Evolutionary conservation across 1,140 invertebrate genomes (phyloP), one percentile per base, ranked within the genome.

Genomic region (Diploscapter pachys): DNA sequence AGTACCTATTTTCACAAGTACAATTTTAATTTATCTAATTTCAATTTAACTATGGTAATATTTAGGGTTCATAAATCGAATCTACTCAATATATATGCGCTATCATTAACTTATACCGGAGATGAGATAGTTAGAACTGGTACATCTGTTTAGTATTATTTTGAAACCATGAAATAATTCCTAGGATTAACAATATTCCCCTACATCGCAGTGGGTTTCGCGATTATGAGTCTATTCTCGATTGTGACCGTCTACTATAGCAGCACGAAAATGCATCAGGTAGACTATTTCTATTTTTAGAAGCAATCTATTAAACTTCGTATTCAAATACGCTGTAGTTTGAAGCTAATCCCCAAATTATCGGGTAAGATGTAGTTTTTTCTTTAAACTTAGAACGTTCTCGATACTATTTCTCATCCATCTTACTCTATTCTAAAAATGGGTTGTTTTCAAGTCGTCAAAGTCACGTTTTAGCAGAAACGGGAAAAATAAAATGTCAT

Each of bases 171-270:
- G 13, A 68, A 48, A 8, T 11, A 80, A 13, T 61, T 70, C 31
- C 77, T 74, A n/a, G 80, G 81, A 54, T 76, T 82, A 66, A 83
- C 81, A 6, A 64, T 82, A 4, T 83, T 82, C 59, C 81, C 81
- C 56, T 82, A 67, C 67, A 57, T 82, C 5, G 74, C 79, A 48
- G 75, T 83, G 31, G 81, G 81, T 57, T 82, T 82, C 67, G 61
- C 67, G 8, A 80, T 81, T 53, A 81, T 82, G 80, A 77, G 71
- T 48, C 66, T 54, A 4, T 82, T 82, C 66, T 78, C 81, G 8
- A 63, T 82, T 48, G 48, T 73, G 4, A 81, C 81, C 8, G 80
- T 83, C 8, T 76, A 64, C 66, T 64, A 76, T 2, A 79, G 75
- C 67, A 76, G 80, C 9, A 66, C 71, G 64, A 75, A 82, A 61